Conservation (phyloP, 2,888 invertebrate species). For the Bruchidius siliquastri region DNA sequence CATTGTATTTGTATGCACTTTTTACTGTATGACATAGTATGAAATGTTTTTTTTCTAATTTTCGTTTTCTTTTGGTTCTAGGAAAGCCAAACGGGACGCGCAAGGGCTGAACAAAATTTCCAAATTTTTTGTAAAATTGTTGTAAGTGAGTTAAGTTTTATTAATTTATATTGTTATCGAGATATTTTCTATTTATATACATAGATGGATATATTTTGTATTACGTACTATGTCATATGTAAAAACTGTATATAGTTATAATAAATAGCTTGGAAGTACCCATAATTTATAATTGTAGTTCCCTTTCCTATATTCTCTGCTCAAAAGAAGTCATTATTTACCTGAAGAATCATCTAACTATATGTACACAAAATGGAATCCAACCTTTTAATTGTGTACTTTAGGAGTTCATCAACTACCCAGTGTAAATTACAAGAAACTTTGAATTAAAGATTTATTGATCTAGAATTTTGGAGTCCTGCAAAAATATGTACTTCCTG, state of each 20-base stretch:
- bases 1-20: background rate
- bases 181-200: constrained; percentile 34
- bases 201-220: constrained; percentile 33
- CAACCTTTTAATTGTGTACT: too few species aligned
- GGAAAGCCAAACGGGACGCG: constrained; percentile 38
- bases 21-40: constrained; percentile 1
- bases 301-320: too few species aligned
- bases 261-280: background rate
- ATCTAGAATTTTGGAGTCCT: too few species aligned
- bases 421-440: too few species aligned
- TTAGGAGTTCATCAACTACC: too few species aligned
- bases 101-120: constrained; percentile 32
- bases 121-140: background rate
- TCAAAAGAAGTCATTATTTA: too few species aligned
- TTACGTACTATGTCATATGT: constrained; percentile 34
- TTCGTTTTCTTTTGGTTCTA: constrained; percentile 32
- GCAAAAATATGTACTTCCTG: too few species aligned
- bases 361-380: too few species aligned
- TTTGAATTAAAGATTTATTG: too few species aligned
- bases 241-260: constrained; percentile 35
- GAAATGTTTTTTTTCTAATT: constrained; percentile 9
- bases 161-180: constrained; percentile 38
- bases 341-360: too few species aligned
- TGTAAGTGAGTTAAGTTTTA: constrained; percentile 18
- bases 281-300: too few species aligned